Evolutionary conservation across 2,797 vertebrate genomes (phyloP).

Genomic region (Clamator glandarius): DNA sequence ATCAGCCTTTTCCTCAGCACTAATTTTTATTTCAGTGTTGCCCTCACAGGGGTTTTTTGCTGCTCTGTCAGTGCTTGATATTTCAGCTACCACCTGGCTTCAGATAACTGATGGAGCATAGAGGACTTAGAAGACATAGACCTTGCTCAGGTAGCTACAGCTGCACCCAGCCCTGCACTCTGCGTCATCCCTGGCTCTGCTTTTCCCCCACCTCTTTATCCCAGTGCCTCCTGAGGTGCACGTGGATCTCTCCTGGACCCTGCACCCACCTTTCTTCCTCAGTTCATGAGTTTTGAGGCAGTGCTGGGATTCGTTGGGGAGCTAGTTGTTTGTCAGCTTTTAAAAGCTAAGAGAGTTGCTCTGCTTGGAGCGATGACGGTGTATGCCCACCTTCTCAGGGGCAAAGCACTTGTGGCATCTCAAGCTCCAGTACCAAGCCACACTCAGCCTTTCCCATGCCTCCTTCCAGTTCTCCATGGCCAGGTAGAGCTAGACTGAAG

Average conservation of each 20-base stretch:
- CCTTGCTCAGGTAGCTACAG: background rate
- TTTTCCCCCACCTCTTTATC: background rate
- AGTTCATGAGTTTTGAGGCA: rapidly evolving
- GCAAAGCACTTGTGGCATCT: rapidly evolving
- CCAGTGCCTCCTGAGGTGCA: background rate
- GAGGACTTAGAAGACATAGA: background rate
- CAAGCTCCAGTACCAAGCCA: background rate
- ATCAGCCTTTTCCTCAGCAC: background rate
- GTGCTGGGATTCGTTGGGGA: background rate
- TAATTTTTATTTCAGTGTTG: background rate
- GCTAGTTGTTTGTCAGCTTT: background rate
- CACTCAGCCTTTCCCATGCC: background rate
- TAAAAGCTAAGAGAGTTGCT: background rate
- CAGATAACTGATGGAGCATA: background rate
- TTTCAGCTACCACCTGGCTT: background rate
- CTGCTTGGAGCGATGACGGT: rapidly evolving
- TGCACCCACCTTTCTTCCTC: background rate
- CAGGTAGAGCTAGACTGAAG: background rate
- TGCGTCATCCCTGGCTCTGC: background rate
- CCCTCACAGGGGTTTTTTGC: background rate
- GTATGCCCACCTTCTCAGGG: background rate
- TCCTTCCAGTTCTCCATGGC: rapidly evolving
- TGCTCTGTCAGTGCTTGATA: background rate
- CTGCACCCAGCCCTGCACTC: background rate
- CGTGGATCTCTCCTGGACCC: background rate